Evolutionary conservation across 2,797 vertebrate genomes (phyloP).

Genomic region (Schizothorax lantsangensis): DNA sequence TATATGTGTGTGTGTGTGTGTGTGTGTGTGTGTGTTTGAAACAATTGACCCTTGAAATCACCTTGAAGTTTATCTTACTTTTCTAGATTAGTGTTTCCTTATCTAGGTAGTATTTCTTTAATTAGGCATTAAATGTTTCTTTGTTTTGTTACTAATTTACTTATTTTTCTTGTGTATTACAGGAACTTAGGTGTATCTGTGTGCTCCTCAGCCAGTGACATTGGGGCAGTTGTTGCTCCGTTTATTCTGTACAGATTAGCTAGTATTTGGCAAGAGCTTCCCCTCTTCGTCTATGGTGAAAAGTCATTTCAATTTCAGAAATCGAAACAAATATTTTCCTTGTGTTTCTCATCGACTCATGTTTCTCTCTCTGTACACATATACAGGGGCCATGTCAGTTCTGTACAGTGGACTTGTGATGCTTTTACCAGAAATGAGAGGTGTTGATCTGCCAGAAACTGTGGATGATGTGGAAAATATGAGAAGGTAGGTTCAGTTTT

Average conservation of each 20-base stretch:
- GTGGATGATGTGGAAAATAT: constrained; percentile 62
- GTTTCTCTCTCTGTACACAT: not conserved
- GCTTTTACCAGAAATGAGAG: constrained; percentile 65
- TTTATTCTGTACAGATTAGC: constrained; percentile 85
- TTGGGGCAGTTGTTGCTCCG: constrained; percentile 79
- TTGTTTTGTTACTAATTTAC: not conserved
- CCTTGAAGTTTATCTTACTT: not conserved
- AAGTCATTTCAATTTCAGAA: not conserved
- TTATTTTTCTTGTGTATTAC: not conserved
- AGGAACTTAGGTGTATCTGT: constrained; percentile 76
- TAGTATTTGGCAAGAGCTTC: constrained; percentile 52
- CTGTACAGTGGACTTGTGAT: constrained; percentile 59
- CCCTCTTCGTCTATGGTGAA: constrained; percentile 51
- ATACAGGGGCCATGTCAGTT: constrained; percentile 58
- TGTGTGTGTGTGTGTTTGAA: not conserved
- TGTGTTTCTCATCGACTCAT: not conserved
- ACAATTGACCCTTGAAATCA: no score
- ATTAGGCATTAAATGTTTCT: not conserved
- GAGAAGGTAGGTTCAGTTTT: constrained; percentile 38
- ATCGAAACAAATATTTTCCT: not conserved
- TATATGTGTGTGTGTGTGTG: no score
- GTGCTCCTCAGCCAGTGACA: constrained; percentile 84
- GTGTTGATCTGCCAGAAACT: constrained; percentile 61
- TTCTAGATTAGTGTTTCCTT: not conserved
- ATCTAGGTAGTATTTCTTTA: not conserved